Evolutionary conservation across 2,888 invertebrate species (phyloP), one percentile per base, ranked within the genome.

Genomic region (Trachelus iudaicus): DNA sequence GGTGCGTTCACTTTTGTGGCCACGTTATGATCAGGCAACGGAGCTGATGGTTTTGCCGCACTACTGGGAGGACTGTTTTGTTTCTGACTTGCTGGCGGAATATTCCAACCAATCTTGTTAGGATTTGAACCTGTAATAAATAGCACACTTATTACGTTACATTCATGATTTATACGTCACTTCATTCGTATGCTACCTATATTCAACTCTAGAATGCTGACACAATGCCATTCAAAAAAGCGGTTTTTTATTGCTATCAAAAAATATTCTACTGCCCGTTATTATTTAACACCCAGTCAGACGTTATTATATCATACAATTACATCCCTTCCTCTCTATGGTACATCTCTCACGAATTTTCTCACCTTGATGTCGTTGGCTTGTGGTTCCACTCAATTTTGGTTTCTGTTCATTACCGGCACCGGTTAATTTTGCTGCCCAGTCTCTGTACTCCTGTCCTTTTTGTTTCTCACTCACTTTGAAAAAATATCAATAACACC

Each of bases 81-180:
- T 74, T 84, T 83, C 23, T 85, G 83, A 3, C 23, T 77, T 11
- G 69, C 83, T 30, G 77, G 79, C 11, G 88, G 89, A 15, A 89
- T 85, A 31, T 89, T 90, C 91, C 91, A 91, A 79, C 90, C 90
- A 85, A 89, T 84, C 75, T 85, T 85, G 78, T 83, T 81, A 6
- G 89, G 84, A 33, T 79, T 83, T 1, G 89, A 89, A 33, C 85
- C 88, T 83, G 79, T 68, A 69, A 69, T 33, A 11, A 33, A 30
- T 40, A 40, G 15, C 6, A 15, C 15, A 15, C 15, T 40, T 15
- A 15, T 40, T 40, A 40, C 4, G 15, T 15, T 40, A 40, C 15
- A 40, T 40, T 40, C 40, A 40, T 40, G 2, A 40, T 15, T 15
- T 13, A 15, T 40, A 40, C 40, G 15, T 40, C 15, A 15, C 6